Base-by-base conservation (phyloP, 2,888 invertebrate species). In the Pachliopta kotzebuea region DNA sequence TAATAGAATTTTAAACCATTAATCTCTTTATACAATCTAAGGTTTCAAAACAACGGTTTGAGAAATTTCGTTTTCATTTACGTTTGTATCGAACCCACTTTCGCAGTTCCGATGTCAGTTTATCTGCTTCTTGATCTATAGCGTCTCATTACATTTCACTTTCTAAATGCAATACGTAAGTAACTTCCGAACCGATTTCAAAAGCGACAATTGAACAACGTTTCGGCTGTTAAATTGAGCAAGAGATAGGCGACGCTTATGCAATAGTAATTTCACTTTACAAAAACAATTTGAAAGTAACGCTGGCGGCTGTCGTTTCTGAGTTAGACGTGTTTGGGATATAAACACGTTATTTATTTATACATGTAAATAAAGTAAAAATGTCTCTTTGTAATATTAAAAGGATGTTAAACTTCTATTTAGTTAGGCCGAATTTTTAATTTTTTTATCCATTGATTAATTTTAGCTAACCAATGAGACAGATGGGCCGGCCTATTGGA, bases 81-180 rank as follows among this genome's bases (percentile, higher is more conserved):
- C 37, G 21, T 37, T 56, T 29, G 14, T 17, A 31, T 56, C 24
- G 17, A 31, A 37, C 21, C 45, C 26, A 31, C 29, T 53, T 37
- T 42, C 42, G 53, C 37, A 57, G 45, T 52, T 63, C 21, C 6
- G 31, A 24, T 31, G 50, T 7, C 23, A 56, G 29, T 18, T 53
- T 24, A 62, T 59, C 49, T 8, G 29, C 20, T n/a, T 26, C 11
- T 26, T 26, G 20, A 58, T 20, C 50, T 20, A 58, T 14, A 45
- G 49, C 82, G 73, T 78, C 77, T 65, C 71, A 73, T 75, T 77
- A 78, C 75, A 77, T 74, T 78, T 76, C 74, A 81, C 85, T 85
- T 85, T 85, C 85, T 83, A 82, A 80, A 77, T 68, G 72, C 73
- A 73, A 70, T 66, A 72, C 68, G 72, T 72, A 74, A 72, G 72